Conservation (phyloP, 2,888 invertebrate species). For the Trissonchulus latispiculum region DNA sequence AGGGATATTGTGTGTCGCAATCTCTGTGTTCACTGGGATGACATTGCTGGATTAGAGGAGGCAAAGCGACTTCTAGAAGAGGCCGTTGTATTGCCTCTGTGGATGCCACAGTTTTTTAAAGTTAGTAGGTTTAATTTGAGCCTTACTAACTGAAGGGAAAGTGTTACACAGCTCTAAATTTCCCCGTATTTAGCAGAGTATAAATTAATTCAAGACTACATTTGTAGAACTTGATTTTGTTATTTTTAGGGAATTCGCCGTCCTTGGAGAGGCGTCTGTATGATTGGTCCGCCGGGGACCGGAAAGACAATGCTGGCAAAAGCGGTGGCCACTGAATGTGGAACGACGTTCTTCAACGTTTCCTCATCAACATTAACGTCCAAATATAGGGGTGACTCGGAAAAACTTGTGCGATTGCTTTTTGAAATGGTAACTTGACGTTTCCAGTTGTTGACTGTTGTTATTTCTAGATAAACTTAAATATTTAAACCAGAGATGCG, state of each 20-base stretch:
- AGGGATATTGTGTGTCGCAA: constrained; percentile 93
- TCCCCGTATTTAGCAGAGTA: no score
- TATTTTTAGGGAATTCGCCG: constrained; percentile 52
- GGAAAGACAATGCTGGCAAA: constrained; percentile 52
- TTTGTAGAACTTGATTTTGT: no score
- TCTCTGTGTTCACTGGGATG: constrained; percentile 82
- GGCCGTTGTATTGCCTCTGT: constrained; percentile 90
- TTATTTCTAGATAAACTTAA: no score
- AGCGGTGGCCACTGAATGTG: constrained; percentile 52
- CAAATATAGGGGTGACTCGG: constrained; percentile 97
- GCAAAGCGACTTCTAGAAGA: constrained; percentile 70
- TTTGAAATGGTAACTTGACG: constrained; percentile 75
- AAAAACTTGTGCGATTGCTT: constrained; percentile 85
- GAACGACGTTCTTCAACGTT: constrained; percentile 59
- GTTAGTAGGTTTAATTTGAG: constrained; percentile 32
- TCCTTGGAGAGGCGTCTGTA: constrained; percentile 70
- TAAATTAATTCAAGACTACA: no score
- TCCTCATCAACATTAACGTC: constrained; percentile 94
- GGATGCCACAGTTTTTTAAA: constrained; percentile 94
- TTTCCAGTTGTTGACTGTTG: no score
- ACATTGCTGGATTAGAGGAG: constrained; percentile 49
- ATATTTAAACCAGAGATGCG: no score
- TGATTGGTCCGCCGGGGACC: constrained; percentile 60
- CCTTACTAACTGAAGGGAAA: no score
- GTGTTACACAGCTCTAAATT: no score